Conservation (phyloP, 2,888 invertebrate species). For the Callyntrura sp. region DNA sequence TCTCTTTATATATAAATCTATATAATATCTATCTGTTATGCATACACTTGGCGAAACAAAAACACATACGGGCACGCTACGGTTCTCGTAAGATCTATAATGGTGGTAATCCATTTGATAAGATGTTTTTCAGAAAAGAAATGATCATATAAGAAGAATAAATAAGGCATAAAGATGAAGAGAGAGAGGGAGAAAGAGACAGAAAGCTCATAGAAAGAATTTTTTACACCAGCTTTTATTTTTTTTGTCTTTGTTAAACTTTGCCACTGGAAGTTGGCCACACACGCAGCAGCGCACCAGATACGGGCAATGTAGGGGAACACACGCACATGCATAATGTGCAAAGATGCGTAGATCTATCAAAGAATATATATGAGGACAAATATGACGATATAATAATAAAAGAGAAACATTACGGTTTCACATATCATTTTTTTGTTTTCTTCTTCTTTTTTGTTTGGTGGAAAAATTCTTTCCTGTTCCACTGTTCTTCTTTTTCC, state of each 20-base stretch:
- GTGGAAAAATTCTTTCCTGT: slow-evolving; percentile 41
- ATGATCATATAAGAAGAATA: not conserved
- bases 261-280: slow-evolving; percentile 31
- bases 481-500: slow-evolving; percentile 49
- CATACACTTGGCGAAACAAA: not conserved
- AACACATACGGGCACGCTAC: not conserved
- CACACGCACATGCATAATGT: not conserved
- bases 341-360: not conserved
- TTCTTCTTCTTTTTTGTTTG: not conserved
- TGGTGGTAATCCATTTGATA: slow-evolving; percentile 65
- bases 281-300: not conserved
- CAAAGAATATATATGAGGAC: not conserved
- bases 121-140: slow-evolving; percentile 16
- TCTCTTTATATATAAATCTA: too few relatives aligned
- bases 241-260: slow-evolving; percentile 57
- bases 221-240: slow-evolving; percentile 42
- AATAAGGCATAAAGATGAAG: not conserved
- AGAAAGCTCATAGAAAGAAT: slow-evolving; percentile 30
- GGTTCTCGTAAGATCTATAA: slow-evolving; percentile 34
- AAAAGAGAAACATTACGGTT: slow-evolving; percentile 66
- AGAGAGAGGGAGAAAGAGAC: slow-evolving; percentile 7
- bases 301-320: too few relatives aligned
- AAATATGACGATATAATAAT: slow-evolving; percentile 54
- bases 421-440: slow-evolving; percentile 69
- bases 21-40: too few relatives aligned